These are phyloP conservation scores for Plestiodon gilberti DNA, from an alignment of 2,113 vertebrate genomes.

Conservation along the genomic window DNA sequence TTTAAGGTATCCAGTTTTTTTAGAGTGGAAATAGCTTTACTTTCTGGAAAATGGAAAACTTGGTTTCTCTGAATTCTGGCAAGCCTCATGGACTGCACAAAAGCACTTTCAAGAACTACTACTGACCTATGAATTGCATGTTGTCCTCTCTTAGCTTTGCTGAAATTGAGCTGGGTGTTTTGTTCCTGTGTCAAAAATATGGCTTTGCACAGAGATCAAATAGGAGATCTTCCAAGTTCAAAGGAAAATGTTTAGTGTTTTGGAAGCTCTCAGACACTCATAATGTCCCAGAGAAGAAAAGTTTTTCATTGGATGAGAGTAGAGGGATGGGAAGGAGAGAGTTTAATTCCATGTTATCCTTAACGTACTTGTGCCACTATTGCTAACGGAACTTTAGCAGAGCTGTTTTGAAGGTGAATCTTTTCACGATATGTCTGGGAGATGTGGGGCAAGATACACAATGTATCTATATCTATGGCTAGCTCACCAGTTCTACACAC, in stretches of 20 bases:
- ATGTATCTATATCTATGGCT: background rate
- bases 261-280: background rate
- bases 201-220: background rate
- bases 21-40: background rate
- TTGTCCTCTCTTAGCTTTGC: background rate
- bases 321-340: background rate
- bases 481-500: background rate
- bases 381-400: no score
- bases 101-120: constrained; percentile 10
- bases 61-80: background rate
- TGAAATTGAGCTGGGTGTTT: background rate
- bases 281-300: background rate
- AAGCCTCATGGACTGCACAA: background rate
- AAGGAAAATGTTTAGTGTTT: background rate
- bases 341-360: background rate
- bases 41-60: background rate
- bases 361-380: background rate
- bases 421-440: no score
- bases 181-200: background rate
- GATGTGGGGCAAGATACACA: background rate
- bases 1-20: constrained; percentile 79
- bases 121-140: background rate
- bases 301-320: background rate
- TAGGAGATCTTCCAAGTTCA: constrained; percentile 9
- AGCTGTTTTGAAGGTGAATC: background rate